A percentile compares a stretch with the other conserved stretches of the same genome.
Conservation (phyloP, 2,113 vertebrate genomes). For the Sphyrna mokarran region DNA sequence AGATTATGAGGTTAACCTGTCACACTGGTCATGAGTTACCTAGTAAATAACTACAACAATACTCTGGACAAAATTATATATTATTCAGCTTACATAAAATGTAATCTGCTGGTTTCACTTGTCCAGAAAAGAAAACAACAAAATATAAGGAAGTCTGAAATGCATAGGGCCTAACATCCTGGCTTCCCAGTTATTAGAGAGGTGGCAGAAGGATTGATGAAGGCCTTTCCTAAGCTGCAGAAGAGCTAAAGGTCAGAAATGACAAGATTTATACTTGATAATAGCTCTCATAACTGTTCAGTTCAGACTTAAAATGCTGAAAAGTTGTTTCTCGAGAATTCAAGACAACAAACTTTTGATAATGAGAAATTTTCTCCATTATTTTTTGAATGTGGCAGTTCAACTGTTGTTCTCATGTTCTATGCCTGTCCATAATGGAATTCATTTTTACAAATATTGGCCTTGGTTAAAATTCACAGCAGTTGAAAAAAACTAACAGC, state of each 20-base stretch:
- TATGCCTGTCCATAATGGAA: conserved; percentile 42
- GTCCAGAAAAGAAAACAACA: neutral
- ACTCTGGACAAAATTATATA: neutral
- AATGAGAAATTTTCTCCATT: conserved; percentile 54
- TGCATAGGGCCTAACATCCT: neutral
- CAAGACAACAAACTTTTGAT: neutral
- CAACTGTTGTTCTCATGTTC: conserved; percentile 37
- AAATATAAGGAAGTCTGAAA: neutral
- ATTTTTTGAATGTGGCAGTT: conserved; percentile 63
- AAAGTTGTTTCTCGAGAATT: neutral
- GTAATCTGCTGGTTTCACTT: neutral
- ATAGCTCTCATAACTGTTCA: neutral
- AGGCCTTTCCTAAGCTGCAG: neutral
- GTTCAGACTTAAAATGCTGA: neutral
- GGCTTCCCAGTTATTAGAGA: neutral
- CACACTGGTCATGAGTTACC: neutral
- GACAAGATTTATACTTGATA: neutral
- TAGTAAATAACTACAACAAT: neutral
- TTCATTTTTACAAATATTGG: conserved; percentile 76
- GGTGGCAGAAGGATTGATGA: neutral
- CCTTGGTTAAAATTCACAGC: conserved; percentile 75
- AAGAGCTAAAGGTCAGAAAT: neutral
- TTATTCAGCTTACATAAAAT: neutral
- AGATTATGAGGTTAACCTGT: neutral
- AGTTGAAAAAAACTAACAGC: conserved; percentile 67